phyloP scores from a whole-genome alignment of 1,140 invertebrate genomes.

The Pararge aegeria region DNA sequence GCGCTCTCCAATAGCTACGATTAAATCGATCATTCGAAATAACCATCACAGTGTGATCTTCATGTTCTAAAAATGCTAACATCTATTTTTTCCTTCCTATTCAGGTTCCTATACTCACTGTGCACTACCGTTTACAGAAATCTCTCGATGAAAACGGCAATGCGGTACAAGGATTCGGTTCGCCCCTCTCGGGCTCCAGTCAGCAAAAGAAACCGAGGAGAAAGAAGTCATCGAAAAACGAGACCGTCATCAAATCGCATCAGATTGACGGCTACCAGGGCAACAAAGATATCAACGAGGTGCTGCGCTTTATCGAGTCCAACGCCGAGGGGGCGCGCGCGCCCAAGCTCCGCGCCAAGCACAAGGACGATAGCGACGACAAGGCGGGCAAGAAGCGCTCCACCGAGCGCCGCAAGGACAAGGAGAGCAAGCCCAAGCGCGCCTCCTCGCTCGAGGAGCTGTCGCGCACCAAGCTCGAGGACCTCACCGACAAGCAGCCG shows the following conservation, averaged over 20 bases:
- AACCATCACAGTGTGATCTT: not conserved
- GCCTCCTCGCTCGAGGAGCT: constrained; percentile 86
- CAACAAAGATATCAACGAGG: constrained; percentile 80
- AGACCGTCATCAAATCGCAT: constrained; percentile 82
- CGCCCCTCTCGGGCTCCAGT: constrained; percentile 74
- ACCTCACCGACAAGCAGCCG: constrained; percentile 78
- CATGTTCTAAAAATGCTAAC: constrained; percentile 33
- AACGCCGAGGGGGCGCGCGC: constrained; percentile 58
- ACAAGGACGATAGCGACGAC: constrained; percentile 67
- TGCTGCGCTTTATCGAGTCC: constrained; percentile 81
- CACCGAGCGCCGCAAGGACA: constrained; percentile 71
- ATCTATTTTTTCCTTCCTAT: constrained; percentile 49
- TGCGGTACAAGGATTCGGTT: constrained; percentile 80
- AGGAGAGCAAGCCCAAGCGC: constrained; percentile 80
- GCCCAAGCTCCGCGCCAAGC: constrained; percentile 60
- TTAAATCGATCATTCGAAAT: not conserved
- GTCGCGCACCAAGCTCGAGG: constrained; percentile 84
- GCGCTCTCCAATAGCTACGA: not conserved
- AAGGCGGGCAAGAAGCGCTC: constrained; percentile 69
- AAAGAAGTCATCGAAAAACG: constrained; percentile 81
- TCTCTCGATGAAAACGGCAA: constrained; percentile 85
- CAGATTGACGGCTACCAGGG: constrained; percentile 84
- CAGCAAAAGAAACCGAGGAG: constrained; percentile 81
- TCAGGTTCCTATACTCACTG: constrained; percentile 50
- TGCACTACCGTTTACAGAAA: constrained; percentile 77